A percentile compares a stretch with the other conserved stretches of the same genome.
phyloP scores from a whole-genome alignment of 2,113 vertebrate species.

The Plectropomus leopardus region DNA sequence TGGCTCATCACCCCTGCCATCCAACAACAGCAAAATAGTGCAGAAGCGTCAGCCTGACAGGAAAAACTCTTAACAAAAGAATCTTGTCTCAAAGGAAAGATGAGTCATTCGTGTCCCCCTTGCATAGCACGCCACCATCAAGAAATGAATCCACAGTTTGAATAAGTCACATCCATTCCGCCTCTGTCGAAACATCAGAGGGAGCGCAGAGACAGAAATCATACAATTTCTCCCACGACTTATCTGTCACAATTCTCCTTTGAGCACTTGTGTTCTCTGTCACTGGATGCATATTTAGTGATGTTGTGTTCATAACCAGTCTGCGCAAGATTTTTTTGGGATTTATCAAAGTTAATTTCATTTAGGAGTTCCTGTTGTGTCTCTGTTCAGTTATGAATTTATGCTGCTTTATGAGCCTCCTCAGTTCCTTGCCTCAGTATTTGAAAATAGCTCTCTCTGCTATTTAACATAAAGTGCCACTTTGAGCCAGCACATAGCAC shows the following conservation, averaged over 20 bases:
- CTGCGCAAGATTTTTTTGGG: constrained; percentile 29
- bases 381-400: neutral
- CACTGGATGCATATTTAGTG: constrained; percentile 27
- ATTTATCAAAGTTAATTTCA: constrained; percentile 48
- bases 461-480: neutral
- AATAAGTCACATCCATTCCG: constrained; percentile 37
- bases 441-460: constrained; percentile 13
- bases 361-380: neutral
- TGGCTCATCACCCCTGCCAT: constrained; percentile 58
- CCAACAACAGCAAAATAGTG: constrained; percentile 12
- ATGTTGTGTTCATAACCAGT: constrained; percentile 32
- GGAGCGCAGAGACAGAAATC: too few species aligned
- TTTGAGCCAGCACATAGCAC: constrained; percentile 19
- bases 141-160: constrained; percentile 40
- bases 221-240: constrained; percentile 9
- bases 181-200: constrained; percentile 56
- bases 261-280: constrained; percentile 39
- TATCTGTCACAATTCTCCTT: constrained; percentile 23
- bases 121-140: too few species aligned
- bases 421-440: neutral
- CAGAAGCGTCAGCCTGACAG: constrained; percentile 37
- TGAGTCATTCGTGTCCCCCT: constrained; percentile 27
- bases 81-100: constrained; percentile 35
- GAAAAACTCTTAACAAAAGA: constrained; percentile 38
- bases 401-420: neutral